Evolutionary conservation across 2,888 invertebrate species (phyloP), one percentile per base, ranked within the genome.

Genomic region (Pecten maximus): DNA sequence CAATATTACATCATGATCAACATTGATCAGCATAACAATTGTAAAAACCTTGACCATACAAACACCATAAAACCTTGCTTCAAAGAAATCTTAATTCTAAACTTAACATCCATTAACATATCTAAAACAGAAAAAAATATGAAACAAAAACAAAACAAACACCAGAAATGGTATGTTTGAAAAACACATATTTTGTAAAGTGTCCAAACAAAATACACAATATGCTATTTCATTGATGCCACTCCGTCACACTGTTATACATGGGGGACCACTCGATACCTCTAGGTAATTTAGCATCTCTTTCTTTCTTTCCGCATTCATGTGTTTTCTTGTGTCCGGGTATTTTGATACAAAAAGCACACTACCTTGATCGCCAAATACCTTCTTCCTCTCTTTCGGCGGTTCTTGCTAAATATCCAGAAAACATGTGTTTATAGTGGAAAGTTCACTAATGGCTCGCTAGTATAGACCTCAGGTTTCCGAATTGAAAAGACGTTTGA

Each of bases 261-360:
- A 35, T 19, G 74, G 74, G 74, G 39, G 40, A 88, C 40, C 23
- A 35, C 54, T 89, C 54, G 40, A 87, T 91, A 91, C 91, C 91
- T 91, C 87, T 50, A 90, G 40, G 87, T 88, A 87, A 12, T 87
- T 60, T 54, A 89, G 86, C 40, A 86, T 90, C 88, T 91, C 91
- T 91, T 88, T 90, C 1, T 74, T 87, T 87, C 91, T 88, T 60
- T 91, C 91, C n/a, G 89, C 91, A 35, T 74, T 74, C 74, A 74
- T 74, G 74, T 74, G 74, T 23, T 74, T 74, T 35, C 10, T 74
- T 74, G 74, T 74, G 35, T 74, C 74, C 74, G 74, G 74, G 74
- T 74, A 74, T 35, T 74, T 8, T 28, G 74, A 74, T 6, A 74
- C 74, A 48, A 90, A 88, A 16, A 90, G 86, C 3, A 90, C 90